Evolutionary conservation across 2,797 vertebrate genomes (phyloP).

Genomic region (Typhlichthys subterraneus): DNA sequence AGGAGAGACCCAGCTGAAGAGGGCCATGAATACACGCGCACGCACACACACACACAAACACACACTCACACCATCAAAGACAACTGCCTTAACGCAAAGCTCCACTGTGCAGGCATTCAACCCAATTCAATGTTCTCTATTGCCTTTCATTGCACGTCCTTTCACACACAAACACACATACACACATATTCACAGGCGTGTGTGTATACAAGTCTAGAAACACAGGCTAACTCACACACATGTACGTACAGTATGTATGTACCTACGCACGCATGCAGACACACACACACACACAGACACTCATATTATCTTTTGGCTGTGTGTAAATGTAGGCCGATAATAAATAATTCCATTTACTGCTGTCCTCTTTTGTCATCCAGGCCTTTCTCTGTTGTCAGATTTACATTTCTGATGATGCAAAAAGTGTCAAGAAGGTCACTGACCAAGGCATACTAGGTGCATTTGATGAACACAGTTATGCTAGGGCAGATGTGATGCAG

Average conservation of each 20-base stretch:
- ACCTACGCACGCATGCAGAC: conserved; percentile 11
- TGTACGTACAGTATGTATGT: neutral
- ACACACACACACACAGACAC: conserved; percentile 6
- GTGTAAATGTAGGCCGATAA: neutral
- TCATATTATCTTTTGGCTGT: no score
- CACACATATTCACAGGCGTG: conserved; percentile 21
- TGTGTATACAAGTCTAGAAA: neutral
- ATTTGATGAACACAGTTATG: no score
- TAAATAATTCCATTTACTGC: neutral
- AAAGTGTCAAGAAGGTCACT: conserved; percentile 5
- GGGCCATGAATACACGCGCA: conserved; percentile 39
- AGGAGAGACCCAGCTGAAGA: conserved; percentile 61
- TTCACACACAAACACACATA: conserved; percentile 1
- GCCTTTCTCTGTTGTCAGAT: conserved; percentile 3
- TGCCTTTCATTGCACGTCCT: conserved; percentile 47
- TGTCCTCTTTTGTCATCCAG: neutral
- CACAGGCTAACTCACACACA: conserved; percentile 4
- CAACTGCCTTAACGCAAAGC: conserved; percentile 41
- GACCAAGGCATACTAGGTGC: neutral
- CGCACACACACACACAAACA: conserved; percentile 21
- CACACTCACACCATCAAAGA: conserved; percentile 25
- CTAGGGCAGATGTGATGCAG: no score
- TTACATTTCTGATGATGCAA: conserved; percentile 1
- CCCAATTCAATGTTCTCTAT: conserved; percentile 38
- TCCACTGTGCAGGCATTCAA: conserved; percentile 59